phyloP scores from a whole-genome alignment of 2,888 invertebrate species.

The Agrilus mali region DNA sequence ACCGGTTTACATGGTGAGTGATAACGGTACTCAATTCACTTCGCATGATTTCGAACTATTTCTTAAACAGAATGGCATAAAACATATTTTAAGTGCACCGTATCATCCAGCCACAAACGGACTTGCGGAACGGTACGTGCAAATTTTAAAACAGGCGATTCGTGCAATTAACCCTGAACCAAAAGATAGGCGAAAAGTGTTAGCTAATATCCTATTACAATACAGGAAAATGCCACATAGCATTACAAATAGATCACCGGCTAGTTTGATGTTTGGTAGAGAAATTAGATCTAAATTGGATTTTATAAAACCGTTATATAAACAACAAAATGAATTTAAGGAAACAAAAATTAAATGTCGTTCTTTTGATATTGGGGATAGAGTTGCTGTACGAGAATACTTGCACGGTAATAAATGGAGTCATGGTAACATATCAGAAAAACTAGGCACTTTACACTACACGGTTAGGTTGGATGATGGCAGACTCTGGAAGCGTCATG shows the following conservation, averaged over 20 bases:
- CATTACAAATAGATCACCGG: not conserved
- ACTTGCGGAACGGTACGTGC: conserved; percentile 8
- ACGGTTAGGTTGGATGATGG: conserved; percentile 13
- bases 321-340: no score
- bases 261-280: not conserved
- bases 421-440: conserved; percentile 10
- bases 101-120: conserved; percentile 13
- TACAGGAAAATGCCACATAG: not conserved
- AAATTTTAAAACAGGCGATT: conserved; percentile 6
- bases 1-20: conserved; percentile 15
- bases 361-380: conserved; percentile 3
- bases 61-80: conserved; percentile 6
- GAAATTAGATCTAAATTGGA: no score
- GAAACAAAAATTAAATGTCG: no score
- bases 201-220: not conserved
- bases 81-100: conserved; percentile 7
- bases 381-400: conserved; percentile 9
- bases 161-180: not conserved
- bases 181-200: no score
- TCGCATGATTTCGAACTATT: conserved; percentile 13
- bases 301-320: no score
- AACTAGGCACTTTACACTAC: conserved; percentile 12
- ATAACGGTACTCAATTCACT: conserved; percentile 17
- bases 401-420: conserved; percentile 12
- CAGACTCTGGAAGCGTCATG: conserved; percentile 11